Evolutionary conservation across 2,888 invertebrate species (phyloP).

Genomic region (Periphyllus acericola): DNA sequence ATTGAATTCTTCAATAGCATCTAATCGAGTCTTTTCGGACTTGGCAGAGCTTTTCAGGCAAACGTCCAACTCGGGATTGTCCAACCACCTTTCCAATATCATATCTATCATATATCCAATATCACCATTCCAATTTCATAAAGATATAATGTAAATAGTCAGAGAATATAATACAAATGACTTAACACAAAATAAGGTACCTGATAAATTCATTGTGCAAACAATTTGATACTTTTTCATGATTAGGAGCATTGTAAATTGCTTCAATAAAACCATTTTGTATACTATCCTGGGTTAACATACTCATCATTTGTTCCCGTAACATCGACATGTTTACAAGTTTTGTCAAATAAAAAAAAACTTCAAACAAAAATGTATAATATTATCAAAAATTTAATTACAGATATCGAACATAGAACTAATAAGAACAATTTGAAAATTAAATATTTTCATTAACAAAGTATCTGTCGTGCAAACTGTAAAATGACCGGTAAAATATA

Average conservation of each 20-base stretch:
- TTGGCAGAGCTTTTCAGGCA: conserved; percentile 66
- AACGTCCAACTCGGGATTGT: conserved; percentile 34
- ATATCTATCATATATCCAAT: no score
- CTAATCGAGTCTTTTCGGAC: conserved; percentile 68
- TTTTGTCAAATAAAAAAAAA: no score
- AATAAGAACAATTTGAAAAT: no score
- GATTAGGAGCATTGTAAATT: no score
- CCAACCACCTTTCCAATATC: conserved; percentile 36
- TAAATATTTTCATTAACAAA: no score
- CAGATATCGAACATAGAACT: no score
- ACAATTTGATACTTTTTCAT: conserved; percentile 58
- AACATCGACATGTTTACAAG: conserved; percentile 39
- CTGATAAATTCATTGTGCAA: conserved; percentile 55
- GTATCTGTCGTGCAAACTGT: no score
- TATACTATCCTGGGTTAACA: conserved; percentile 33
- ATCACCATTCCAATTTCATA: not conserved
- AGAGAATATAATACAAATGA: not conserved
- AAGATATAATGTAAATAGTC: not conserved
- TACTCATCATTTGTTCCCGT: conserved; percentile 49
- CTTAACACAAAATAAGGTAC: conserved; percentile 31
- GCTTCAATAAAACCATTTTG: conserved; percentile 43
- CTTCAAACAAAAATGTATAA: not conserved
- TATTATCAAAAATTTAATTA: no score
- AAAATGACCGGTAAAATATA: no score
- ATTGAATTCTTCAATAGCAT: conserved; percentile 73